These are phyloP conservation scores for Gavialis gangeticus DNA, from an alignment of 2,113 vertebrate genomes.

Conservation along the genomic window DNA sequence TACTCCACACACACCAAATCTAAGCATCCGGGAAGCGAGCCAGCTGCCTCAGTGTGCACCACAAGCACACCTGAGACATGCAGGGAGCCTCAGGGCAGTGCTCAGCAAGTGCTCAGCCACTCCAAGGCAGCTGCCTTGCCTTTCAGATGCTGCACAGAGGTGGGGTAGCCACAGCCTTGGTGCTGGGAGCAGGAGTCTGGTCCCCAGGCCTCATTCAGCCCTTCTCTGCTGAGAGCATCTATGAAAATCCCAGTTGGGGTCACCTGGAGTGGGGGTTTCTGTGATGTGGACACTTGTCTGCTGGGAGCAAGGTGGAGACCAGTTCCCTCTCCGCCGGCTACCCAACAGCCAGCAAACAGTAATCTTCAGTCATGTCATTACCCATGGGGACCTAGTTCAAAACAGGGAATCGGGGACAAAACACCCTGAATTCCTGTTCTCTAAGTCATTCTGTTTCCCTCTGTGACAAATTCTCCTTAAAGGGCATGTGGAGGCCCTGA, in stretches of 20 bases:
- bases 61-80: too few relatives aligned
- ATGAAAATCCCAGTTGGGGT: neutral
- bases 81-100: too few relatives aligned
- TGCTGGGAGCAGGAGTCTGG: neutral
- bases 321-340: neutral
- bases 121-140: neutral
- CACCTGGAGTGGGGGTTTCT: neutral
- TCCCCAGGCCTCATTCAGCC: neutral
- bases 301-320: neutral
- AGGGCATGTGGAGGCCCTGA: neutral
- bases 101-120: too few relatives aligned
- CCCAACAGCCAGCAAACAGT: neutral
- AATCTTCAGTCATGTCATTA: neutral
- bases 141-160: neutral
- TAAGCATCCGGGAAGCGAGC: too few relatives aligned
- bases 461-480: fast-evolving
- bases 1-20: too few relatives aligned
- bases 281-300: neutral
- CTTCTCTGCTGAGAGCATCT: neutral
- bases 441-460: neutral
- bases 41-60: too few relatives aligned
- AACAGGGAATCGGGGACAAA: neutral
- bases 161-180: neutral
- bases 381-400: neutral
- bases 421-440: neutral